phyloP scores from a whole-genome alignment of 2,113 vertebrate species.

The Caloenas nicobarica region DNA sequence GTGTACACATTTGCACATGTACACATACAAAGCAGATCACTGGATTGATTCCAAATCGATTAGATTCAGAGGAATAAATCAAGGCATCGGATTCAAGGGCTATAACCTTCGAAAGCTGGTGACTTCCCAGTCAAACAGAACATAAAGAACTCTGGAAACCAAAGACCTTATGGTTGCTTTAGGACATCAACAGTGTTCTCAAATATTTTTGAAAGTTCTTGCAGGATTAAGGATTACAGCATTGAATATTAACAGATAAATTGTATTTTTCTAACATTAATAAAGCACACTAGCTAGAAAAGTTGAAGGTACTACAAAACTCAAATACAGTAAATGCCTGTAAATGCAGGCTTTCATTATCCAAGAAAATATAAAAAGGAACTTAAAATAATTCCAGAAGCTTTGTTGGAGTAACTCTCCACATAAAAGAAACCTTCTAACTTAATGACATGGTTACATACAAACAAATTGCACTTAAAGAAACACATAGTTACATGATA shows the following conservation, averaged over 20 bases:
- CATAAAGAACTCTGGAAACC: background rate
- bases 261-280: background rate
- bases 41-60: background rate
- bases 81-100: background rate
- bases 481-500: conserved; percentile 43
- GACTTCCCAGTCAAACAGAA: background rate
- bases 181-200: background rate
- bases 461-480: conserved; percentile 62
- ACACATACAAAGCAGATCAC: background rate
- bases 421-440: conserved; percentile 62
- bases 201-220: background rate
- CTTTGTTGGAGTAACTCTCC: conserved; percentile 30
- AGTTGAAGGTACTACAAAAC: background rate
- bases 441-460: conserved; percentile 51
- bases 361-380: conserved; percentile 16
- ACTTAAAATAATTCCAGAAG: conserved; percentile 62
- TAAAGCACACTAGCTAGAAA: background rate
- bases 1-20: background rate
- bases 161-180: background rate
- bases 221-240: background rate
- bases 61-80: background rate
- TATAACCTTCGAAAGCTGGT: background rate
- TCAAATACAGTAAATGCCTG: background rate
- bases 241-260: background rate
- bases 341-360: conserved; percentile 26